A percentile compares a stretch with the other conserved stretches of the same genome.
Conservation (phyloP, 2,113 vertebrate species). For the Scolopax mira region DNA sequence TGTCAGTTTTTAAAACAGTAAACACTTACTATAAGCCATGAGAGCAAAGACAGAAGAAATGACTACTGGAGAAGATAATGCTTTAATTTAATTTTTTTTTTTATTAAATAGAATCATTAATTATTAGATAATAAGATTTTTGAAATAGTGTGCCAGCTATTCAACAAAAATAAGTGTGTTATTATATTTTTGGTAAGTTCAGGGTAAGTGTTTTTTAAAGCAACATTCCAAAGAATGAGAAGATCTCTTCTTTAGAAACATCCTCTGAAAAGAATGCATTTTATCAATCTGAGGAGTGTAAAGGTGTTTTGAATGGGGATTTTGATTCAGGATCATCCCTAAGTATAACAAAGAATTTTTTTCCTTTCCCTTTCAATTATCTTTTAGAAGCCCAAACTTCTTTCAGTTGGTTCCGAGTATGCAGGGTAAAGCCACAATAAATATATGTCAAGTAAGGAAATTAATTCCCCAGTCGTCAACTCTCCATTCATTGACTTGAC, state of each 20-base stretch:
- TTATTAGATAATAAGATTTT: not conserved
- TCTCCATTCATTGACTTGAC: not conserved
- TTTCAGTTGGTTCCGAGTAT: not conserved
- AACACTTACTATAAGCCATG: not conserved
- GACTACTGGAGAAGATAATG: not conserved
- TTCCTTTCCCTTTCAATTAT: not conserved
- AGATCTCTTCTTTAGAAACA: not conserved
- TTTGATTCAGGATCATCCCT: not conserved
- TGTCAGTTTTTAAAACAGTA: conserved; percentile 37
- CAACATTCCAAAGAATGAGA: not conserved
- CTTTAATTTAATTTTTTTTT: not conserved
- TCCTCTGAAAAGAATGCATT: not conserved
- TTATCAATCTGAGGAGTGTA: not conserved
- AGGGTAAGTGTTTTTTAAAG: not conserved
- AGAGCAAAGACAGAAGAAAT: not conserved
- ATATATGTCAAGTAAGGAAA: not conserved
- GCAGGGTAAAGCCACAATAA: not conserved
- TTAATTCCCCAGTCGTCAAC: not conserved
- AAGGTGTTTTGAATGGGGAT: not conserved
- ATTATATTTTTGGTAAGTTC: not conserved
- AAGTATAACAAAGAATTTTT: not conserved
- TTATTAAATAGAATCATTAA: not conserved
- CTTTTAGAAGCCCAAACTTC: not conserved
- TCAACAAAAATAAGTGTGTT: not conserved
- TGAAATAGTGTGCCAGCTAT: not conserved